Conservation (phyloP, 2,113 vertebrate genomes). For the Tautogolabrus adspersus region DNA sequence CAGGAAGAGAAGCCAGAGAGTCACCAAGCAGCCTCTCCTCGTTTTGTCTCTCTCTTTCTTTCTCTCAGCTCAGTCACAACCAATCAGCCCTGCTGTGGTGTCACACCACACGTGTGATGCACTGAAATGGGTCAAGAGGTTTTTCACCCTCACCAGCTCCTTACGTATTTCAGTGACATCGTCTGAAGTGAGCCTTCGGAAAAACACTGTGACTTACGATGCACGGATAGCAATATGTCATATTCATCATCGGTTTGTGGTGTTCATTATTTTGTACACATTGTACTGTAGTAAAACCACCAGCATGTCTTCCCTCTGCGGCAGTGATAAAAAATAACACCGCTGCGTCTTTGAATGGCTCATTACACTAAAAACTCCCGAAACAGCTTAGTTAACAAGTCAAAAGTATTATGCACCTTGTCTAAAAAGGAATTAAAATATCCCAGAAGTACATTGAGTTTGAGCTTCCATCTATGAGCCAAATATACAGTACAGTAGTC, state of each 20-base stretch:
- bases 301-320: no score
- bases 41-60: constrained; percentile 16
- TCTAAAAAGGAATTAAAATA: no score
- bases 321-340: no score
- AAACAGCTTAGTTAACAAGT: no score
- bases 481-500: no score
- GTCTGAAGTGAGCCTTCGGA: constrained; percentile 24
- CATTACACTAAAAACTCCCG: no score
- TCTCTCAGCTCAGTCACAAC: constrained; percentile 24
- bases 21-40: constrained; percentile 66
- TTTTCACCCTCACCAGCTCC: constrained; percentile 11
- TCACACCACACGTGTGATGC: constrained; percentile 17
- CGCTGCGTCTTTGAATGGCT: no score
- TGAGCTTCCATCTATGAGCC: no score
- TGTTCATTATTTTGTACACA: neutral
- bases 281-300: no score
- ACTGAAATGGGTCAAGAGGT: constrained; percentile 44
- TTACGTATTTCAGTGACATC: constrained; percentile 23
- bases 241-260: neutral
- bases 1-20: constrained; percentile 61
- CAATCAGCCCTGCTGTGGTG: constrained; percentile 24
- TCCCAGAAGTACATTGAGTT: no score
- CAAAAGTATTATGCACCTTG: no score
- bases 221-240: neutral
- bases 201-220: neutral